Evolutionary conservation across 23 tunicate species (phyloP).

Genomic region (Halocynthia aurantium): DNA sequence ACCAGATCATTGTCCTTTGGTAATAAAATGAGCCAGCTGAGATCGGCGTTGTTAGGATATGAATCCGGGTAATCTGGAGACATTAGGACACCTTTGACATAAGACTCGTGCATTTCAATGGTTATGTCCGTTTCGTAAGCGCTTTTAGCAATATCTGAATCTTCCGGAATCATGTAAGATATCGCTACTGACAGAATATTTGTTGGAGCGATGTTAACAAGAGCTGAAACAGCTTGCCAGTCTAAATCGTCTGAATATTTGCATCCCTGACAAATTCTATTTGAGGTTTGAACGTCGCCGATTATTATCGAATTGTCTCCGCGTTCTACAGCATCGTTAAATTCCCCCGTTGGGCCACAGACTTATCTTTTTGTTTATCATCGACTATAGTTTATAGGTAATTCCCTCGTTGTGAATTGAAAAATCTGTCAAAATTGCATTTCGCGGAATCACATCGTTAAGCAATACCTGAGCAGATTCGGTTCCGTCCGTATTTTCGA

Average conservation of each 20-base stretch:
- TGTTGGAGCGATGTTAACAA: slow-evolving; percentile 3
- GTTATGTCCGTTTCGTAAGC: not conserved
- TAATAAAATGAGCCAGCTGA: not conserved
- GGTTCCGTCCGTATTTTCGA: slow-evolving; percentile 4
- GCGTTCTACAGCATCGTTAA: not conserved
- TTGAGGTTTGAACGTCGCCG: slow-evolving; percentile 1
- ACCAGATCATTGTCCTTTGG: not conserved
- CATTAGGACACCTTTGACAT: slow-evolving; percentile 5
- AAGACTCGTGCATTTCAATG: slow-evolving; percentile 10
- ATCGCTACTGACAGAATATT: slow-evolving; percentile 14
- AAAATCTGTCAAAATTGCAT: slow-evolving; percentile 11
- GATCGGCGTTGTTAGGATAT: slow-evolving; percentile 23
- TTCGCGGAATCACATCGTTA: slow-evolving; percentile 4
- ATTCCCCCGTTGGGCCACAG: not conserved
- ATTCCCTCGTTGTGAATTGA: slow-evolving; percentile 6
- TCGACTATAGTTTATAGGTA: not conserved
- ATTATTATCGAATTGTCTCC: slow-evolving; percentile 3
- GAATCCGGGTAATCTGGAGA: slow-evolving; percentile 22
- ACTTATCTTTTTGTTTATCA: not conserved
- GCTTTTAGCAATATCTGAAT: not conserved
- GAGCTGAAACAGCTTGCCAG: not conserved
- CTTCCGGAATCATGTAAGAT: slow-evolving; percentile 3
- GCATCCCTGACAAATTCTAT: not conserved
- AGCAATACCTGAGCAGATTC: slow-evolving; percentile 5
- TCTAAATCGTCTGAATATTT: not conserved